These are phyloP conservation scores for Bombus terrestris DNA, from an alignment of 1,140 invertebrate genomes.

Conservation along the genomic window DNA sequence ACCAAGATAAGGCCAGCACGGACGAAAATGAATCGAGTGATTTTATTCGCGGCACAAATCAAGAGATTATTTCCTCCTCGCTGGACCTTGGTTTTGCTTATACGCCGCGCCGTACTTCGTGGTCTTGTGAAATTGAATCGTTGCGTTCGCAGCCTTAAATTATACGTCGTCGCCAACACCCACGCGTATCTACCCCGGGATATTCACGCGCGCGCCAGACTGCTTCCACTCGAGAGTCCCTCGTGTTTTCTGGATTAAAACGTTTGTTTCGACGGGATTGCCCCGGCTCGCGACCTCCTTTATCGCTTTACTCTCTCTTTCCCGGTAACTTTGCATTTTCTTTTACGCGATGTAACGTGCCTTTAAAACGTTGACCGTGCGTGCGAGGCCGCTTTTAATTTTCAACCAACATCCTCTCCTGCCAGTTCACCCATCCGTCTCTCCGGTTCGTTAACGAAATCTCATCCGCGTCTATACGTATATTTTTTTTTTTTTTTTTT, in stretches of 20 bases:
- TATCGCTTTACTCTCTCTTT: slow-evolving; percentile 49
- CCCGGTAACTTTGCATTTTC: slow-evolving; percentile 42
- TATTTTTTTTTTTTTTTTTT: accelerated
- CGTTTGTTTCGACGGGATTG: slow-evolving; percentile 67
- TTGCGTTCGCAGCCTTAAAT: slow-evolving; percentile 70
- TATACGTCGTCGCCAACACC: slow-evolving; percentile 72
- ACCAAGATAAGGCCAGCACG: slow-evolving; percentile 52
- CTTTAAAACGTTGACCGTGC: slow-evolving; percentile 35
- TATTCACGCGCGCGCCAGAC: slow-evolving; percentile 56
- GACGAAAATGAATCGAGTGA: slow-evolving; percentile 68
- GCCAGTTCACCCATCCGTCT: neutral
- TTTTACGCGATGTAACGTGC: slow-evolving; percentile 14
- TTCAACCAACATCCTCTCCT: neutral
- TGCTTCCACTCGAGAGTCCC: slow-evolving; percentile 44
- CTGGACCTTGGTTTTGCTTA: slow-evolving; percentile 58
- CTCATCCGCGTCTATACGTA: neutral
- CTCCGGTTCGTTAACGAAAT: neutral
- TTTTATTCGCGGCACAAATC: slow-evolving; percentile 68
- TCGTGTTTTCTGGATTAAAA: slow-evolving; percentile 66
- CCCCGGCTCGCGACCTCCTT: slow-evolving; percentile 54
- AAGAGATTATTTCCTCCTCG: slow-evolving; percentile 66
- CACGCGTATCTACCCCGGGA: slow-evolving; percentile 59
- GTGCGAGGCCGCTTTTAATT: slow-evolving; percentile 42
- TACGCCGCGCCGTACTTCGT: slow-evolving; percentile 54
- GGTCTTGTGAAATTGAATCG: slow-evolving; percentile 73